phyloP scores from a whole-genome alignment of 1,140 invertebrate genomes.

The Solenopsis invicta region DNA sequence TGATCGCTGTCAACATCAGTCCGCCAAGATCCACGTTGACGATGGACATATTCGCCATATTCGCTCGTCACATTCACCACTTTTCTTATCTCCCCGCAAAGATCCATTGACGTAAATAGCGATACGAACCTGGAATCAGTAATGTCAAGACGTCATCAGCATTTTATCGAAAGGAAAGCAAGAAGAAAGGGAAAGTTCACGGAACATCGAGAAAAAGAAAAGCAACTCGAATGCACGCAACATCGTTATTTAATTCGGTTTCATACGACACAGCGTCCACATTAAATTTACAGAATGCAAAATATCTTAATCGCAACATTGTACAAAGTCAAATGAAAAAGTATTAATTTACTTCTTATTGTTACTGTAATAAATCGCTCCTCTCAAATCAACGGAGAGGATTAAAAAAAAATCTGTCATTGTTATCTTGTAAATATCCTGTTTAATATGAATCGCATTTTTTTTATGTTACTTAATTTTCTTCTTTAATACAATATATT shows the following conservation, averaged over 20 bases:
- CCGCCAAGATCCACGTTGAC: conserved; percentile 62
- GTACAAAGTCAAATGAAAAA: conserved; percentile 78
- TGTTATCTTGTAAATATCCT: conserved; percentile 1
- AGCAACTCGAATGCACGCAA: not conserved
- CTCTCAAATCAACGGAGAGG: conserved; percentile 84
- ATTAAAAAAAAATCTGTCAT: conserved; percentile 70
- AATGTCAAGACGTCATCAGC: not conserved
- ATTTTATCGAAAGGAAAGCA: not conserved
- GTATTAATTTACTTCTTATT: conserved; percentile 81
- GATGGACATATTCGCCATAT: conserved; percentile 67
- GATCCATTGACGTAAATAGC: conserved; percentile 17
- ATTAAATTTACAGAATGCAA: conserved; percentile 25
- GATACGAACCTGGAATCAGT: conserved; percentile 14
- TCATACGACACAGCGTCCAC: conserved; percentile 10
- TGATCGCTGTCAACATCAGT: conserved; percentile 59
- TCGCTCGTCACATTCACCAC: conserved; percentile 67
- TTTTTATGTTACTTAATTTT: not conserved
- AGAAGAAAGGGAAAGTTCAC: not conserved
- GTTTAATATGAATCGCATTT: not conserved
- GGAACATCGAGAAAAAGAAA: conserved; percentile 4
- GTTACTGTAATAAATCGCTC: conserved; percentile 93
- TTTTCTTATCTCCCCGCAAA: conserved; percentile 53
- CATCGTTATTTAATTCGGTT: conserved; percentile 29
- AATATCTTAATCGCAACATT: conserved; percentile 68
- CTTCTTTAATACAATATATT: not conserved